Evolutionary conservation across 1,140 invertebrate species (phyloP), one percentile per base, ranked within the genome.

Genomic region (Penaeus chinensis): DNA sequence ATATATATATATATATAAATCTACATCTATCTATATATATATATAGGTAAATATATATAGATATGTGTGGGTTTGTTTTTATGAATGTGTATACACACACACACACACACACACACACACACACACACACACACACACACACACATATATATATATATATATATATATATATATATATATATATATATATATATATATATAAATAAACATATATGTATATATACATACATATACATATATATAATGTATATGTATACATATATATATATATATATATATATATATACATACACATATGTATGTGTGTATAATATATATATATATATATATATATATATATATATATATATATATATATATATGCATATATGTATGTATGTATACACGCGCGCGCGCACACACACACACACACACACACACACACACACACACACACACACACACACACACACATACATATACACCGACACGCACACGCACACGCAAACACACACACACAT

Each of bases 191-290:
- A 66, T 66, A 66, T 24, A 66, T 66, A 66, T 24, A 66, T 66
- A 66, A 3, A 66, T 66, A 66, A 3, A 66, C 7, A 66, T 24
- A 66, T 66, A 66, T 24, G 5, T 37, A 37, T 37, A 37, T 37
- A 37, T 37, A n/a, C n/a, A n/a, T n/a, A n/a, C n/a, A n/a, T n/a
- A n/a, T n/a, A n/a, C n/a, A n/a, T n/a, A n/a, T n/a, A n/a, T n/a
- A n/a, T n/a, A n/a, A 65, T 65, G n/a, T n/a, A 65, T 65, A 65
- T n/a, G n/a, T 65, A 65, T n/a, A 65, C n/a, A 65, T n/a, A 65
- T n/a, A n/a, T n/a, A n/a, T n/a, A n/a, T n/a, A n/a, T n/a, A n/a
- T n/a, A n/a, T n/a, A n/a, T n/a, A n/a, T n/a, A n/a, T n/a, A n/a
- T n/a, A n/a, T n/a, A n/a, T n/a, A n/a, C n/a, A n/a, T n/a, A n/a